Conservation (phyloP, 2,113 vertebrate genomes). For the Oxyruncus cristatus region DNA sequence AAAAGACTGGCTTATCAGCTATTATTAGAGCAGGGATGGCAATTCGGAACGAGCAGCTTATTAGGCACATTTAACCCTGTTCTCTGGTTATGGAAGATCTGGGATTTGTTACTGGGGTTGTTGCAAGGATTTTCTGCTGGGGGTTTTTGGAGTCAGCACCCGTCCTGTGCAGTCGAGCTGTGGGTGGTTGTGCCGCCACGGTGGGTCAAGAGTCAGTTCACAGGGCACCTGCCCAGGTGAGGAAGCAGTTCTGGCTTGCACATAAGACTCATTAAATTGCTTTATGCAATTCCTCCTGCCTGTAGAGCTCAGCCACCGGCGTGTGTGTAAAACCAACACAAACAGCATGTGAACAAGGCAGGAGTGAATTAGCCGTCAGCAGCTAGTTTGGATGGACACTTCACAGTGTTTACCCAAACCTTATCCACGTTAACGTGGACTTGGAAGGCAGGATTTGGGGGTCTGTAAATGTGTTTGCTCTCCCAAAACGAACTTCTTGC, state of each 20-base stretch:
- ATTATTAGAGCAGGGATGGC: not conserved
- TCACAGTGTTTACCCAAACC: not conserved
- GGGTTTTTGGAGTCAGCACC: not conserved
- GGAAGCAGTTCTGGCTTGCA: not conserved
- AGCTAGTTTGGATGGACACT: not conserved
- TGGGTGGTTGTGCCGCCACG: not conserved
- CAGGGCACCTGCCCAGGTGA: not conserved
- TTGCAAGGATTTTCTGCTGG: not conserved
- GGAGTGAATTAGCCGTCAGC: not conserved
- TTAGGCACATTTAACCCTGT: not conserved
- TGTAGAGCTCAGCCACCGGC: not conserved
- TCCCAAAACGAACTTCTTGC: not conserved
- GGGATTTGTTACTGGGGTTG: not conserved
- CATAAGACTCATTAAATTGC: not conserved
- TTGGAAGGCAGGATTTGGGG: not conserved
- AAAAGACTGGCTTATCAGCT: not conserved
- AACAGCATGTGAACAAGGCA: not conserved
- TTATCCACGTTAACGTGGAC: rapidly evolving
- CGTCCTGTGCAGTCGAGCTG: not conserved
- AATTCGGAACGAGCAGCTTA: not conserved
- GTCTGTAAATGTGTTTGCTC: not conserved
- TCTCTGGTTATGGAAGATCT: not conserved
- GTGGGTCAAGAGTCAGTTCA: not conserved
- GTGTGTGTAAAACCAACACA: not conserved
- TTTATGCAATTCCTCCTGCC: not conserved